Percentiles rank a stretch among this genome's conserved stretches.
Evolutionary conservation across 2,888 invertebrate species (phyloP).

Genomic region (Drosophila ustulata): DNA sequence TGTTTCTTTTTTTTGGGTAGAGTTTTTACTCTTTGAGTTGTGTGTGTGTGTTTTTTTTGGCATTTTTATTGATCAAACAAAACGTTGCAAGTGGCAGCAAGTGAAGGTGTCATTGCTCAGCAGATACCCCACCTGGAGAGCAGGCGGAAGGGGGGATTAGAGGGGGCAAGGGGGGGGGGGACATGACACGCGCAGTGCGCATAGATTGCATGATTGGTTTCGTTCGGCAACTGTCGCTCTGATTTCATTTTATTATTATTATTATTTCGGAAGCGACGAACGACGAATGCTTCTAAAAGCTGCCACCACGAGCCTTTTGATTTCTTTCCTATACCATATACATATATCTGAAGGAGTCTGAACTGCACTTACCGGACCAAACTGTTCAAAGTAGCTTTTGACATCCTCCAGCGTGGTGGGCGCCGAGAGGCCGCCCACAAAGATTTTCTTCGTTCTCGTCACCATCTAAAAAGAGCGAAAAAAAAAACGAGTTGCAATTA

Average conservation of each 20-base stretch:
- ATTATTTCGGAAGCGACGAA: conserved; percentile 16
- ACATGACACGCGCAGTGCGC: conserved; percentile 69
- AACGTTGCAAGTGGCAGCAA: conserved; percentile 76
- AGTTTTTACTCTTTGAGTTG: conserved; percentile 26
- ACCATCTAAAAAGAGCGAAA: conserved; percentile 91
- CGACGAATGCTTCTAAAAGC: conserved; percentile 4
- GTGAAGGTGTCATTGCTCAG: conserved; percentile 76
- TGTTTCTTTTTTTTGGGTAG: conserved; percentile 18
- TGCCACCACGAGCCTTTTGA: conserved; percentile 1
- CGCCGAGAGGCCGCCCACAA: conserved; percentile 99
- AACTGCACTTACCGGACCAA: conserved; percentile 96
- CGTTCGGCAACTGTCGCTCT: conserved; percentile 74
- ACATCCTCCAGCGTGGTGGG: conserved; percentile 99
- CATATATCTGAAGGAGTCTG: not conserved
- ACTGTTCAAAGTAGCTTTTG: conserved; percentile 99
- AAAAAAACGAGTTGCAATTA: not conserved
- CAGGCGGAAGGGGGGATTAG: not conserved
- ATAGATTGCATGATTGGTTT: conserved; percentile 74
- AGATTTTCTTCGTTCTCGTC: conserved; percentile 99
- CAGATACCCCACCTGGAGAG: conserved; percentile 13
- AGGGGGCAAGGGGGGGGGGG: not conserved
- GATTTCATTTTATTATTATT: conserved; percentile 58
- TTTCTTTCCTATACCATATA: not conserved
- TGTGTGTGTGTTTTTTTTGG: conserved; percentile 56
- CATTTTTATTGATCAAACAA: conserved; percentile 84